Evolutionary conservation across 1,140 invertebrate genomes (phyloP), one percentile per base, ranked within the genome.

Genomic region (Macrotrachela quadricornifera): DNA sequence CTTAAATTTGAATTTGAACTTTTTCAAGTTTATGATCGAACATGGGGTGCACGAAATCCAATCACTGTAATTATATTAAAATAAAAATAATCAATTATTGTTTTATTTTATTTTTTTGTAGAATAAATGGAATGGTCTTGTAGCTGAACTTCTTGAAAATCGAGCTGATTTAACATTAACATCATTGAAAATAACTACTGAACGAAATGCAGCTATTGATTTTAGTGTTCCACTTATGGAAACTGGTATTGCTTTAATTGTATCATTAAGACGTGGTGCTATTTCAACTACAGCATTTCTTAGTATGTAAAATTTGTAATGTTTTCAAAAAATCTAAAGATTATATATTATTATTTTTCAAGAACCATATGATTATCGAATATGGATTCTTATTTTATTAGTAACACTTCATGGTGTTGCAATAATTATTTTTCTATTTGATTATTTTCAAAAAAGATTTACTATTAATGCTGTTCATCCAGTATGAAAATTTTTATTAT

Each of bases 261-360:
- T 97, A 0, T 85, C 87, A 3, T 94, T 96, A 67, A 74, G 88
- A 59, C 94, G 90, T 9, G 92, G 92, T 15, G 94, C 94, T 53
- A 92, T 97, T 57, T 96, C 90, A 3, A 86, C 91, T 0, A 96
- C 88, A 13, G 91, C 91, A n/a, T 97, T 97, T 68, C 72, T 97
- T 57, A 82, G 81, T 83, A 66, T 69, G 64, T 57, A 14, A 30
- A 36, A 30, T 8, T 4, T 4, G 2, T 4, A 30, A 30, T 4
- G 21, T 30, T 8, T 30, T 30, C 21, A 30, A 30, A 30, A n/a
- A n/a, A n/a, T n/a, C 21, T 4, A 30, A 30, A 44, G 15, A 17
- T 17, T 17, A 45, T 36, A 1, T 10, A 18, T 37, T 37, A 21
- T 39, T 21, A 38, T 30, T 38, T 51, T 38, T 72, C 57, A 71